Evolutionary conservation across 2,113 vertebrate species (phyloP).

Genomic region (pig (Sus scrofa)): T2T-Sscrofa CM000824.6:192420001-192420500

Average conservation of each 20-base stretch:
- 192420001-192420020: not conserved
- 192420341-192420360: conserved; percentile 66
- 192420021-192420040: not conserved
- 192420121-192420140: not conserved
- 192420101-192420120: not conserved
- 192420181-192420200: not conserved
- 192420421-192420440: conserved; percentile 81
- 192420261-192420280: not conserved
- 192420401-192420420: conserved; percentile 72
- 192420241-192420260: conserved; percentile 25
- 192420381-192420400: conserved; percentile 68
- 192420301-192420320: conserved; percentile 29
- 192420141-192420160: not conserved
- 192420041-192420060: not conserved
- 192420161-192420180: not conserved
- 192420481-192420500: conserved; percentile 77
- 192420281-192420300: conserved; percentile 57
- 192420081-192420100: not conserved
- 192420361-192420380: conserved; percentile 58
- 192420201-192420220: not conserved
- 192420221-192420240: not conserved
- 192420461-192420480: conserved; percentile 46
- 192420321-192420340: conserved; percentile 76
- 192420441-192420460: conserved; percentile 78
- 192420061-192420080: conserved; percentile 32